Percentiles rank a stretch among this genome's conserved stretches.
phyloP scores from a whole-genome alignment of 1,140 invertebrate species.

The Tetragonula clypearis region DNA sequence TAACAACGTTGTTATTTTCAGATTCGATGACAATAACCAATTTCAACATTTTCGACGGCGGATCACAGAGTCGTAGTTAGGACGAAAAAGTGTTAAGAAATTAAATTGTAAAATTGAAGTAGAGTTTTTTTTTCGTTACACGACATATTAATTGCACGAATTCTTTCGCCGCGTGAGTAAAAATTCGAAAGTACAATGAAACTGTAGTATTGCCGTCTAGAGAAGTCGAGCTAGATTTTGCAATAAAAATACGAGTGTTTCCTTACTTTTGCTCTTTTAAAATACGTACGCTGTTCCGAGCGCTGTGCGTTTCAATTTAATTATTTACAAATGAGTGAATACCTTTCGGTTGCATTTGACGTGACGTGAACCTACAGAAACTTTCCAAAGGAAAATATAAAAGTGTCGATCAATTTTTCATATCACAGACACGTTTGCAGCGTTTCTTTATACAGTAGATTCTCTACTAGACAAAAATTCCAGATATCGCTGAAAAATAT shows the following conservation, averaged over 20 bases:
- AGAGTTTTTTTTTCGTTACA: no score
- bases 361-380: neutral
- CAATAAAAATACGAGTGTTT: neutral
- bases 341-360: neutral
- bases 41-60: no score
- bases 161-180: neutral
- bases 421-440: no score
- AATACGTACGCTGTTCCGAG: neutral
- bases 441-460: neutral
- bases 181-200: neutral
- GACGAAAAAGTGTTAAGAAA: no score
- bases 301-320: neutral
- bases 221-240: neutral
- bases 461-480: neutral
- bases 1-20: no score
- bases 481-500: neutral
- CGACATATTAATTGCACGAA: neutral
- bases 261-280: neutral
- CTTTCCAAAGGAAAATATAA: neutral
- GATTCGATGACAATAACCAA: no score
- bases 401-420: neutral
- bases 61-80: no score
- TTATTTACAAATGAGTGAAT: neutral
- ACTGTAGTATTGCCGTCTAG: neutral
- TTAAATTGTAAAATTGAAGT: no score